Evolutionary conservation across 2,113 vertebrate species (phyloP).

Genomic region (Myotis davidii): DNA sequence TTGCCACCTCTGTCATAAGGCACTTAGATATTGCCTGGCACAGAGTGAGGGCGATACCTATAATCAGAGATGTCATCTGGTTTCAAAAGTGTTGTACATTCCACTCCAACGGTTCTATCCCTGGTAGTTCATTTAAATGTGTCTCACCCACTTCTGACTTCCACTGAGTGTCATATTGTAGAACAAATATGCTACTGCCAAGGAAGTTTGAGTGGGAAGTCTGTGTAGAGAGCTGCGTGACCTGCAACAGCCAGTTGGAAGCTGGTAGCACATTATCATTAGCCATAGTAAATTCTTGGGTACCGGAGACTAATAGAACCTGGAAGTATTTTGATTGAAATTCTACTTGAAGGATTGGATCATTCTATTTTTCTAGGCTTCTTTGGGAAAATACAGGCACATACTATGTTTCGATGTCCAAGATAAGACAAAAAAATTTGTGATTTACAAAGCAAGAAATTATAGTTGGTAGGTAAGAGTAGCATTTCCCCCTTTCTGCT

Average conservation of each 20-base stretch:
- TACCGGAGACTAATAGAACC: background rate
- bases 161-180: background rate
- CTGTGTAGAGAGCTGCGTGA: background rate
- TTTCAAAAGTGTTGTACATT: background rate
- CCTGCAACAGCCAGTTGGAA: background rate
- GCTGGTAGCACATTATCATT: background rate
- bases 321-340: constrained; percentile 17
- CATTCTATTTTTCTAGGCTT: constrained; percentile 6
- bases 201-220: background rate
- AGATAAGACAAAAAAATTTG: background rate
- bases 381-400: background rate
- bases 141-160: background rate
- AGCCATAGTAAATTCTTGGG: background rate
- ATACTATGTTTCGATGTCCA: constrained; percentile 17
- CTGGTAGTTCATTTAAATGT: background rate
- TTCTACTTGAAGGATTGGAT: constrained; percentile 8
- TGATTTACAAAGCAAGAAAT: background rate
- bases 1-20: background rate
- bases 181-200: background rate
- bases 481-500: constrained; percentile 31
- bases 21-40: background rate
- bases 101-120: background rate
- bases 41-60: background rate
- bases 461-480: background rate
- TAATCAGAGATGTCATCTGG: background rate